Base-by-base conservation (phyloP, 2,888 invertebrate species). In the Caenorhabditis doughertyi region DNA sequence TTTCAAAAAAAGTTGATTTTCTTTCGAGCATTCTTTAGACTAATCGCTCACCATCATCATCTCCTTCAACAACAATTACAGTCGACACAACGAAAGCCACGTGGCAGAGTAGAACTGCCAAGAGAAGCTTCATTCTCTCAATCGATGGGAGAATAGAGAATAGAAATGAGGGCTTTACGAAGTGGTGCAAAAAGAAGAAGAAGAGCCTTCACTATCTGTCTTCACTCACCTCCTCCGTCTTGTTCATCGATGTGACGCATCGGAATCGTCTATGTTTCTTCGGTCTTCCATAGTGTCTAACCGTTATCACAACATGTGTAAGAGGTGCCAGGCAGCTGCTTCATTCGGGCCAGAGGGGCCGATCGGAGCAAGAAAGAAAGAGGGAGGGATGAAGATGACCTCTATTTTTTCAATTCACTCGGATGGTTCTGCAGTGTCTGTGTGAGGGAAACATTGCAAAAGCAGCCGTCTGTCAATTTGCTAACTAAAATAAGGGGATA, bases 1-100 rank as follows among this genome's bases (percentile, higher is more conserved):
- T 1, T n/a, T 23, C 11, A 23, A 25, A 51, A 51, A 9, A n/a
- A n/a, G n/a, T n/a, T n/a, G n/a, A n/a, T n/a, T n/a, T n/a, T n/a
- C n/a, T n/a, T n/a, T n/a, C n/a, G n/a, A n/a, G n/a, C n/a, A n/a
- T n/a, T n/a, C n/a, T n/a, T n/a, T n/a, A n/a, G n/a, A n/a, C n/a
- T n/a, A n/a, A n/a, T n/a, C n/a, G n/a, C 60, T 64, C 42, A 76
- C 76, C 77, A 29, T 81, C 81, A 35, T 74, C 68, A 58, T 81
- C 81, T 47, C 74, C 74, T 3, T 70, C 70, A 5, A 81, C 53
- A 23, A 81, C 70, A 35, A 70, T 18, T 16, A 74, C 64, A 0
- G 49, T 49, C 16, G 81, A 64, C 13, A 65, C 25, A 2, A 47
- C 49, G 23, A 76, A 21, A 16, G 76, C 70, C 53, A 79, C 70